phyloP scores from a whole-genome alignment of 2,113 vertebrate species.

The Silurus glanis region DNA sequence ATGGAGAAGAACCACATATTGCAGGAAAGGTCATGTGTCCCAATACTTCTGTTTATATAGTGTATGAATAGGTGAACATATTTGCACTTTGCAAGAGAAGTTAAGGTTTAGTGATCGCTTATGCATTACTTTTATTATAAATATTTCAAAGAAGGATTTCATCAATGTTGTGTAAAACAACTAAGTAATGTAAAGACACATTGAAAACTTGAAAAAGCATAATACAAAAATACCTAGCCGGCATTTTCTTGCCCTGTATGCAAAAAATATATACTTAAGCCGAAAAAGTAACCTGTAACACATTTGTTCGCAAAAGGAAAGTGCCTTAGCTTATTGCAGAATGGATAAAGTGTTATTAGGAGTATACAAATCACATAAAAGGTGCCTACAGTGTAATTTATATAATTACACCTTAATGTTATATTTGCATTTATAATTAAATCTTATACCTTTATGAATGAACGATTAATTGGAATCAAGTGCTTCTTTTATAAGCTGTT shows the following conservation, averaged over 20 bases:
- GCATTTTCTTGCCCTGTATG: background rate
- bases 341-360: background rate
- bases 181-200: background rate
- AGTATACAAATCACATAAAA: background rate
- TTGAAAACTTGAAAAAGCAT: background rate
- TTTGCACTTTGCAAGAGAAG: background rate
- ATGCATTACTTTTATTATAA: background rate
- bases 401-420: background rate
- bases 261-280: background rate
- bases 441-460: background rate
- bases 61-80: no score
- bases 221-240: background rate
- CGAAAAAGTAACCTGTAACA: background rate
- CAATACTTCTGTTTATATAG: no score
- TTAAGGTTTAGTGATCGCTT: background rate
- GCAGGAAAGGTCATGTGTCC: no score
- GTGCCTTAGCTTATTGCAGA: constrained; percentile 16
- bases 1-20: no score
- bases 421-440: background rate
- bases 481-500: background rate
- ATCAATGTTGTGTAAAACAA: background rate
- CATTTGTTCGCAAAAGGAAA: background rate
- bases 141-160: background rate
- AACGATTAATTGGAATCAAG: background rate
- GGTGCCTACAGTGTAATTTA: constrained; percentile 10